Evolutionary conservation across 2,113 vertebrate species (phyloP).

Genomic region (Polyodon spathula): DNA sequence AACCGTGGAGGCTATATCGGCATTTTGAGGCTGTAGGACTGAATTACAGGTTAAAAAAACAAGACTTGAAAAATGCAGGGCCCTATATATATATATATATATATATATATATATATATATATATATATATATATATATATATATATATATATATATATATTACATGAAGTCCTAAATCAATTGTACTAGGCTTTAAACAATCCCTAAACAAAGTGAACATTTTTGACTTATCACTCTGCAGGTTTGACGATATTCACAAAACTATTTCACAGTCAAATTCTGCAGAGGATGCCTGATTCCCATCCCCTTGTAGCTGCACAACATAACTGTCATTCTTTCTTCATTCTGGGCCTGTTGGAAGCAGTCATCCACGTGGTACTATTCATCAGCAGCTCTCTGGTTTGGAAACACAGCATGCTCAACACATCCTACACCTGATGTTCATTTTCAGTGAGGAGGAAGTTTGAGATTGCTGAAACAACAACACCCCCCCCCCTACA

Average conservation of each 20-base stretch:
- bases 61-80: too few species aligned
- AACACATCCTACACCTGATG: not conserved
- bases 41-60: too few species aligned
- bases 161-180: too few species aligned
- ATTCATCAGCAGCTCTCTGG: constrained; percentile 9
- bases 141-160: too few species aligned
- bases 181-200: too few species aligned
- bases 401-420: constrained; percentile 6
- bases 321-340: not conserved
- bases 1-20: too few species aligned
- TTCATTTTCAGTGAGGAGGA: constrained; percentile 13
- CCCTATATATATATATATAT: too few species aligned
- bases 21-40: too few species aligned
- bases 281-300: not conserved
- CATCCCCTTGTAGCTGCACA: not conserved
- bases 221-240: too few species aligned
- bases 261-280: not conserved
- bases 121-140: too few species aligned
- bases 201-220: too few species aligned
- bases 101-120: too few species aligned
- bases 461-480: constrained; percentile 34
- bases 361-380: not conserved
- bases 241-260: not conserved
- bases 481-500: constrained; percentile 32
- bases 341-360: constrained; percentile 1